Evolutionary conservation across 2,113 vertebrate genomes (phyloP), one percentile per base, ranked within the genome.

Genomic region (Axis porcinus): DNA sequence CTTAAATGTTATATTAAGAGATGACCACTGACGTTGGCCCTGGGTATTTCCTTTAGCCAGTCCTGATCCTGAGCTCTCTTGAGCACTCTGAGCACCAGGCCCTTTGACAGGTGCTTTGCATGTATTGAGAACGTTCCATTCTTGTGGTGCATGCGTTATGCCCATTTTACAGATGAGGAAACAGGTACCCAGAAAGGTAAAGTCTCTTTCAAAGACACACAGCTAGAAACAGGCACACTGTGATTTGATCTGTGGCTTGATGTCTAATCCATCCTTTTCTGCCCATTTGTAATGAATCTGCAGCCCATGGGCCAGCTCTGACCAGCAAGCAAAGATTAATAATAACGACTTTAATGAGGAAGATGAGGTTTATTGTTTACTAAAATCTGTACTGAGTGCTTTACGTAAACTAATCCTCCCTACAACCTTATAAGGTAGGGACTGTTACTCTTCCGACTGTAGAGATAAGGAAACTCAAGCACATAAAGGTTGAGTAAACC

Each of bases 121-220:
- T 36, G 0, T 25, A 19, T 40, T 33, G 8, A 82, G 36, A 40
- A 36, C 45, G 28, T 40, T 28, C 43, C 8, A 7, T 36, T 70
- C 54, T 19, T 16, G 0, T 81, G 58, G 23, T 14, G 2, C 21
- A 1, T 17, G 17, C 5, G 19, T 16, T 55, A 40, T 27, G 0
- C n/a, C 81, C 52, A 55, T 55, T 55, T 84, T 55, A 84, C 52
- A 55, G 81, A 55, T 84, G 81, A 84, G 81, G 19, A 36, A 54
- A 36, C 52, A 40, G n/a, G 55, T 27, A 25, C 17, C 70, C 19
- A 50, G 54, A 30, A 40, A 82, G 17, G n/a, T 17, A 36, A 54
- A 54, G 50, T 54, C 79, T 82, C 79, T 95, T 84, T 36, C 54
- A 33, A 76, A 43, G 36, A 40, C 13, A 54, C 33, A 28, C 3